phyloP scores from a whole-genome alignment of 2,797 vertebrate genomes.

The Melanotaenia pygmaea region DNA sequence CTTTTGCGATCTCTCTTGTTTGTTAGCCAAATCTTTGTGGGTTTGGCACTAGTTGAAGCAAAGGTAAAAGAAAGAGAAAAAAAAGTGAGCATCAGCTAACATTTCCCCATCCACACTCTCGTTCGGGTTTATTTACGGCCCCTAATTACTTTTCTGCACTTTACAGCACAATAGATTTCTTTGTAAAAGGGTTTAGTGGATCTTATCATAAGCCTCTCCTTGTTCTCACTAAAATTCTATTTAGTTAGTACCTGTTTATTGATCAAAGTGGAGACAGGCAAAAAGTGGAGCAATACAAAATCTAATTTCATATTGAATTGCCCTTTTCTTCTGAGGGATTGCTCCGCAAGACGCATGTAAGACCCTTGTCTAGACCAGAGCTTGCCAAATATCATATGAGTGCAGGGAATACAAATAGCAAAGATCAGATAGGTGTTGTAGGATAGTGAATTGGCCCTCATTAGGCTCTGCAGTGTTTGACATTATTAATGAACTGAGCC shows the following conservation, averaged over 20 bases:
- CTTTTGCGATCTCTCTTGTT: slow-evolving; percentile 55
- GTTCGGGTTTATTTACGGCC: slow-evolving; percentile 37
- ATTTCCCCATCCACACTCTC: slow-evolving; percentile 6
- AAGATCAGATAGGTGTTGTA: slow-evolving; percentile 60
- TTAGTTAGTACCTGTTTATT: slow-evolving; percentile 79
- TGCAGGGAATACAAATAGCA: slow-evolving; percentile 76
- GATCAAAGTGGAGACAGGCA: slow-evolving; percentile 76
- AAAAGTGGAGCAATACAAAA: slow-evolving; percentile 73
- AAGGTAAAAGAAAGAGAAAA: slow-evolving; percentile 7
- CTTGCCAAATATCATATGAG: slow-evolving; percentile 78
- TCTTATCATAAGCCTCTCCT: slow-evolving; percentile 53
- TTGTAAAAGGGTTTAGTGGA: slow-evolving; percentile 32
- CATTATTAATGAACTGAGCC: slow-evolving; percentile 68
- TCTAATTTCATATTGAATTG: slow-evolving; percentile 81
- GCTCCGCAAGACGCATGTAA: slow-evolving; percentile 56
- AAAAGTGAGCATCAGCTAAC: slow-evolving; percentile 9
- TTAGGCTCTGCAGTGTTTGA: slow-evolving; percentile 55
- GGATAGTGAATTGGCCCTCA: slow-evolving; percentile 51
- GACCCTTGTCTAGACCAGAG: slow-evolving; percentile 72
- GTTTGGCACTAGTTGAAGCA: slow-evolving; percentile 13
- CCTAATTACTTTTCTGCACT: slow-evolving; percentile 22
- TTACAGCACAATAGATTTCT: slow-evolving; percentile 30
- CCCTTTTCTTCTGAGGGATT: slow-evolving; percentile 79
- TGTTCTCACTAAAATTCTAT: slow-evolving; percentile 72
- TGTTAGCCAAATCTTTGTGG: neutral